A percentile compares a stretch with the other conserved stretches of the same genome.
phyloP scores from a whole-genome alignment of 2,888 invertebrate species.

The Oscheius sp. region DNA sequence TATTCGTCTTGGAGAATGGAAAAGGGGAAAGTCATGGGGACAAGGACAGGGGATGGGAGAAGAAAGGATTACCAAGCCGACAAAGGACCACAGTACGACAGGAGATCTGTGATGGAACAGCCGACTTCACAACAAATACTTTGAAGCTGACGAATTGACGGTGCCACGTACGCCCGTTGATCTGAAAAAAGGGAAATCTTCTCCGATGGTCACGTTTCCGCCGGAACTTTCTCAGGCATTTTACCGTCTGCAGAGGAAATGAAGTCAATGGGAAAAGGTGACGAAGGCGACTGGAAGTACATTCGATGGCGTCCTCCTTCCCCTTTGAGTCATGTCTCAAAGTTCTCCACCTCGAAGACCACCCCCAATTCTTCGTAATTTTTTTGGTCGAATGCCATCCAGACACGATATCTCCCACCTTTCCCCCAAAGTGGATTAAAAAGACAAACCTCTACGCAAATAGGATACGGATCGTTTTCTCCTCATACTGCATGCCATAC shows the following conservation, averaged over 20 bases:
- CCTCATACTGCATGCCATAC: conserved; percentile 62
- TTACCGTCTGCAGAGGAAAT: conserved; percentile 9
- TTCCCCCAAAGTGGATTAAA: too few species aligned
- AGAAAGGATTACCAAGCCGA: conserved; percentile 30
- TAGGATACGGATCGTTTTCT: conserved; percentile 42
- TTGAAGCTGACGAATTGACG: conserved; percentile 64
- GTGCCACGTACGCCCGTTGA: conserved; percentile 54
- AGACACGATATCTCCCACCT: not conserved
- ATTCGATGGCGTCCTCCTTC: too few species aligned
- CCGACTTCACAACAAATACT: conserved; percentile 64
- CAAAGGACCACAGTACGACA: conserved; percentile 64
- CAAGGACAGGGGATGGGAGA: not conserved
- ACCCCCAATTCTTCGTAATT: not conserved
- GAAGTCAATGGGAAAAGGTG: conserved; percentile 10
- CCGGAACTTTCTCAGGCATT: not conserved
- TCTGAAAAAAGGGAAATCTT: conserved; percentile 24
- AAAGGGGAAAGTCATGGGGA: not conserved
- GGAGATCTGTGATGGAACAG: conserved; percentile 65
- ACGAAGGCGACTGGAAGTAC: too few species aligned
- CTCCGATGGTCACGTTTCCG: not conserved
- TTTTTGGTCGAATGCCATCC: too few species aligned
- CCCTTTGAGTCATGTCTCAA: too few species aligned
- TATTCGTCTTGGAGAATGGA: too few species aligned
- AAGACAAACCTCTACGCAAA: not conserved
- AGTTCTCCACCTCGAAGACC: conserved; percentile 1